Evolutionary conservation across 2,888 invertebrate species (phyloP).

Genomic region (Phortica magna): DNA sequence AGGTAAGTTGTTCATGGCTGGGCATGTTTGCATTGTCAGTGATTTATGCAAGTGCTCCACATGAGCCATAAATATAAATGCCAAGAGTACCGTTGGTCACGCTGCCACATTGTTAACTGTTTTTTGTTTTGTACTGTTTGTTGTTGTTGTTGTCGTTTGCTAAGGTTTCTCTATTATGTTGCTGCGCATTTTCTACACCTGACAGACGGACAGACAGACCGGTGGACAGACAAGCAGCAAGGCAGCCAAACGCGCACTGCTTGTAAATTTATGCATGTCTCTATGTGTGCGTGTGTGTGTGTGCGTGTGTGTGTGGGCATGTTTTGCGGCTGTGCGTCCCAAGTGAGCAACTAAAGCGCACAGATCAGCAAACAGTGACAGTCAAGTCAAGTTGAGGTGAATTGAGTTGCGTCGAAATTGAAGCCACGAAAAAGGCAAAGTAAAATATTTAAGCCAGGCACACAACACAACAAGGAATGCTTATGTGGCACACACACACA

Average conservation of each 20-base stretch:
- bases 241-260: too few species aligned
- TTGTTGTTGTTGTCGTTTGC: neutral
- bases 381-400: conserved; percentile 48
- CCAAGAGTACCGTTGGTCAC: conserved; percentile 56
- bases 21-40: conserved; percentile 72
- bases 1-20: conserved; percentile 28
- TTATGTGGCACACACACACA: neutral
- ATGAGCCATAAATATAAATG: conserved; percentile 76
- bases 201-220: conserved; percentile 38
- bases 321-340: conserved; percentile 55
- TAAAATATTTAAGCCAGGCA: conserved; percentile 74
- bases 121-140: conserved; percentile 22
- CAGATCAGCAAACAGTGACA: conserved; percentile 61
- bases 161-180: neutral
- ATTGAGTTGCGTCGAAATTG: neutral
- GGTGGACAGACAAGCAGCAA: neutral
- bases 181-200: conserved; percentile 22
- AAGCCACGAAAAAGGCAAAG: conserved; percentile 52
- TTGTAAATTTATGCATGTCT: too few species aligned
- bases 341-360: conserved; percentile 71
- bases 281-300: conserved; percentile 21
- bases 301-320: conserved; percentile 41
- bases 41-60: conserved; percentile 75
- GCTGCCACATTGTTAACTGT: conserved; percentile 18
- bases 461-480: conserved; percentile 36